Percentiles rank a stretch among this genome's conserved stretches.
Evolutionary conservation across 2,797 vertebrate species (phyloP).

Genomic region (Graptemys geographica): DNA sequence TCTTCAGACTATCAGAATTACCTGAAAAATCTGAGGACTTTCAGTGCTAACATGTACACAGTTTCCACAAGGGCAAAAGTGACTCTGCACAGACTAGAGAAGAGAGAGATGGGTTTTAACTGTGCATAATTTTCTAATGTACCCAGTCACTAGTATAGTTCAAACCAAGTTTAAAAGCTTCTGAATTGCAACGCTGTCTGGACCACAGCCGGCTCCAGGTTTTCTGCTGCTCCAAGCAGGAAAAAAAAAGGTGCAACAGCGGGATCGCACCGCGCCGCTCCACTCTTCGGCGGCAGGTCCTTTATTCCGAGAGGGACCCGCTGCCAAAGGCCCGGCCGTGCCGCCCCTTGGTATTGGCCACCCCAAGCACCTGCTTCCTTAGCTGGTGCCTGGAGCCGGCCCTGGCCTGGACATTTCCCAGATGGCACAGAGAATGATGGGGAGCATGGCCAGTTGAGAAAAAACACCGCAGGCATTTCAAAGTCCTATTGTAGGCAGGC

Average conservation of each 20-base stretch:
- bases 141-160: background rate
- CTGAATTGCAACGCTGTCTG: background rate
- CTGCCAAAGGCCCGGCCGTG: too few relatives aligned
- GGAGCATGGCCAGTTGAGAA: rapidly evolving
- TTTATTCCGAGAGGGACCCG: too few relatives aligned
- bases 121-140: background rate
- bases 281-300: too few relatives aligned
- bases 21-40: background rate
- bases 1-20: background rate
- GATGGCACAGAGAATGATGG: rapidly evolving
- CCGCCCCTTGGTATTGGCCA: too few relatives aligned
- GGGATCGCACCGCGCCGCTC: too few relatives aligned
- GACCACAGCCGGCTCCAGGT: too few relatives aligned
- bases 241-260: too few relatives aligned
- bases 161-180: rapidly evolving
- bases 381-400: too few relatives aligned
- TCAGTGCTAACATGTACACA: background rate
- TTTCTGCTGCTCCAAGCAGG: too few relatives aligned
- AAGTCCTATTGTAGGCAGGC: background rate
- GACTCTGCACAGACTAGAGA: background rate
- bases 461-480: background rate
- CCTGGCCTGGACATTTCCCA: background rate
- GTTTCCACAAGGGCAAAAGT: background rate
- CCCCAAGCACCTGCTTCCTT: too few relatives aligned
- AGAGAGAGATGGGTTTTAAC: background rate